A percentile compares a stretch with the other conserved stretches of the same genome.
phyloP scores from a whole-genome alignment of 2,113 vertebrate species.

The Furnarius figulus region DNA sequence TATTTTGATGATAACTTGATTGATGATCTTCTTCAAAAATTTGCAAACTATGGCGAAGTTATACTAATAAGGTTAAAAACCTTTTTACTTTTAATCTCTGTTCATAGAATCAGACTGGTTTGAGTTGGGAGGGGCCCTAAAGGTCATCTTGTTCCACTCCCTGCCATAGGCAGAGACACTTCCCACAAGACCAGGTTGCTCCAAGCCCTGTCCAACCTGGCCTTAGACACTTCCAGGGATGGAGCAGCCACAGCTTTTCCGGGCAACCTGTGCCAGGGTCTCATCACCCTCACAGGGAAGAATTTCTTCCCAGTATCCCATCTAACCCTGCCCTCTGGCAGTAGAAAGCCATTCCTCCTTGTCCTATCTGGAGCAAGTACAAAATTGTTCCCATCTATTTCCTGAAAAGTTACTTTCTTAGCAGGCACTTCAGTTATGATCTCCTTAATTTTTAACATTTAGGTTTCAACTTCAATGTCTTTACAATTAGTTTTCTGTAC shows the following conservation, averaged over 20 bases:
- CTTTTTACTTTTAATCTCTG: not conserved
- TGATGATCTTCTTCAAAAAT: constrained; percentile 93
- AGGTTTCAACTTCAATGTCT: not conserved
- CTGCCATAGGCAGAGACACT: not conserved
- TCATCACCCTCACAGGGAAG: not conserved
- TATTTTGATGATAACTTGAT: constrained; percentile 93
- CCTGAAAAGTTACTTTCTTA: not conserved
- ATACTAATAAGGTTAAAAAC: constrained; percentile 91
- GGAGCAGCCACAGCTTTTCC: not conserved
- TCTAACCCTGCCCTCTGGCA: not conserved
- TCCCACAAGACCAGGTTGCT: not conserved
- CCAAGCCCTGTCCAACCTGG: not conserved
- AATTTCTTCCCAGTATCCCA: not conserved
- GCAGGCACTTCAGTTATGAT: not conserved
- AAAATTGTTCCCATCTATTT: not conserved
- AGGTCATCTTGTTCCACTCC: not conserved
- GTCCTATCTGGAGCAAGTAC: not conserved
- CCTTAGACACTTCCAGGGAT: not conserved
- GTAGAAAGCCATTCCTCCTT: not conserved
- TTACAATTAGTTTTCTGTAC: not conserved
- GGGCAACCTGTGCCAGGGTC: not conserved
- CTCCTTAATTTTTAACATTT: not conserved
- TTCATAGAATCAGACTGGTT: not conserved
- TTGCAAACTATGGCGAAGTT: constrained; percentile 90
- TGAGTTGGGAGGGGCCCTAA: not conserved